Conservation (phyloP, 2,113 vertebrate species). For the Misgurnus anguillicaudatus region DNA sequence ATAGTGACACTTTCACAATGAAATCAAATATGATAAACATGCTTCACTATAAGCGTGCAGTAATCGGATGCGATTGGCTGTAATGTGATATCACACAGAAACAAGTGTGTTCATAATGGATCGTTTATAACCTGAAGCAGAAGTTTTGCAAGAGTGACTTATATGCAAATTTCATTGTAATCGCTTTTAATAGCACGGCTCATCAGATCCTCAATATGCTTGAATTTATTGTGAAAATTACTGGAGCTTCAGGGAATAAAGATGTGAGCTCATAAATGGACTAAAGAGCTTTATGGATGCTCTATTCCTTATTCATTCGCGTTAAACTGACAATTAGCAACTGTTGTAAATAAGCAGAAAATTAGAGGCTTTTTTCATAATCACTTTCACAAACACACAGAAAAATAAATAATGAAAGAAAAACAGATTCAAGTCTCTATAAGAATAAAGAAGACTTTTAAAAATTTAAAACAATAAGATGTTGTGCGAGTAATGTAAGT, state of each 20-base stretch:
- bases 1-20: too few relatives aligned
- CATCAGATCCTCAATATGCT: conserved; percentile 9
- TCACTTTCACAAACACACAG: conserved; percentile 20
- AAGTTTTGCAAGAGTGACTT: neutral
- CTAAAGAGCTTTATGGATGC: conserved; percentile 12
- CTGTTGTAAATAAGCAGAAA: neutral
- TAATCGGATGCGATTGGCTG: too few relatives aligned
- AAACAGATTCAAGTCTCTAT: too few relatives aligned
- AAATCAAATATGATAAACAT: too few relatives aligned
- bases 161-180: neutral
- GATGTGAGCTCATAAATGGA: conserved; percentile 24
- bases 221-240: neutral
- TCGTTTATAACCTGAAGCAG: neutral
- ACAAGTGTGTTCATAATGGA: neutral
- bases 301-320: neutral
- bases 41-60: too few relatives aligned
- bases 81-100: neutral
- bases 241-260: conserved; percentile 27
- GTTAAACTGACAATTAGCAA: conserved; percentile 30
- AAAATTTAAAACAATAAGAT: too few relatives aligned
- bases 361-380: neutral
- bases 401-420: too few relatives aligned
- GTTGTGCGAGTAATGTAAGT: too few relatives aligned
- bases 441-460: too few relatives aligned
- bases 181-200: conserved; percentile 5